Evolutionary conservation across 2,888 invertebrate genomes (phyloP).

Genomic region (Hirtodrosophila histrioides): DNA sequence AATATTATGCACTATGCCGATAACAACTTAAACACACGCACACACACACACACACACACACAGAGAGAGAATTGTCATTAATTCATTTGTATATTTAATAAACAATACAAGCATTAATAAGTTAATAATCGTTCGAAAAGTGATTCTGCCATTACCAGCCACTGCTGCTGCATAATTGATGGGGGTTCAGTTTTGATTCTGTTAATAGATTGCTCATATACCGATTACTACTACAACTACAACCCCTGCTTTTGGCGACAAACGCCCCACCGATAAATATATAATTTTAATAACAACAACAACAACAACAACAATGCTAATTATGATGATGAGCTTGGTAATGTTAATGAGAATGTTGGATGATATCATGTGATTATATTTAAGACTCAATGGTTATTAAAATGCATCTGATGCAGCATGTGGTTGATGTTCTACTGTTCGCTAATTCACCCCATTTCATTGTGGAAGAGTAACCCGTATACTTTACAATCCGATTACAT

Average conservation of each 20-base stretch:
- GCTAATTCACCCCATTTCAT: too few relatives aligned
- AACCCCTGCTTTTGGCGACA: not conserved
- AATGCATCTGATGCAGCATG: too few relatives aligned
- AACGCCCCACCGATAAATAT: conserved; percentile 4
- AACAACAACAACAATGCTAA: conserved; percentile 12
- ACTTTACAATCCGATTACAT: too few relatives aligned
- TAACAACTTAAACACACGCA: conserved; percentile 20
- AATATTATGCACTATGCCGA: conserved; percentile 30
- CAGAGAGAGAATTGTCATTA: conserved; percentile 34
- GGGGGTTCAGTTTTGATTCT: conserved; percentile 37
- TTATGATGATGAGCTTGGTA: conserved; percentile 1
- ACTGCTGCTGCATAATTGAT: conserved; percentile 40
- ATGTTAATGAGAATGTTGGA: conserved; percentile 19
- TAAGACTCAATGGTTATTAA: not conserved
- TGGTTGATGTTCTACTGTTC: too few relatives aligned
- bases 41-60: conserved; percentile 4
- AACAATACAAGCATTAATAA: conserved; percentile 57
- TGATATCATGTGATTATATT: conserved; percentile 43
- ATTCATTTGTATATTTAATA: conserved; percentile 45
- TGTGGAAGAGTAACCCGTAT: too few relatives aligned
- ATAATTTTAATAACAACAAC: conserved; percentile 10
- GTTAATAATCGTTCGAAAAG: conserved; percentile 50
- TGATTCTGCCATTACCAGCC: conserved; percentile 11
- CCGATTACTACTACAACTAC: too few relatives aligned
- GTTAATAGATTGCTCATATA: conserved; percentile 30